These are phyloP conservation scores for Hycleus phaleratus DNA, from an alignment of 1,140 invertebrate genomes.

Conservation along the genomic window DNA sequence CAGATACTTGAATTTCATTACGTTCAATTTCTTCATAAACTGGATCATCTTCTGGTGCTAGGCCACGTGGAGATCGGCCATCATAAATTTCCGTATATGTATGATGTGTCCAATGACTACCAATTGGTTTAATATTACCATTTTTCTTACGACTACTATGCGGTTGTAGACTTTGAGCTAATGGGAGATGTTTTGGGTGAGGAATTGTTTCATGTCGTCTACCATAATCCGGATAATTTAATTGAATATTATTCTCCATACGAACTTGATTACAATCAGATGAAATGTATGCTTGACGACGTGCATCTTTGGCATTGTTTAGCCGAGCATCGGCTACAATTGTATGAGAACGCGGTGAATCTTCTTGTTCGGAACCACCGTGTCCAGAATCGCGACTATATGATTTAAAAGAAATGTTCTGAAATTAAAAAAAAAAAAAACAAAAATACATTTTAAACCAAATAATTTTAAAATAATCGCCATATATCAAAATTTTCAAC, in stretches of 20 bases:
- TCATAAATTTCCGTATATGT: slow-evolving; percentile 58
- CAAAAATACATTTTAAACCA: slow-evolving; percentile 16
- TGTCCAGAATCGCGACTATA: slow-evolving; percentile 57
- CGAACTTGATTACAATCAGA: slow-evolving; percentile 27
- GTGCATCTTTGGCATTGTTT: slow-evolving; percentile 37
- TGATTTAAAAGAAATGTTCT: slow-evolving; percentile 67
- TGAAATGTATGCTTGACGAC: slow-evolving; percentile 27
- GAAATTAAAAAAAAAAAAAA: slow-evolving; percentile 33
- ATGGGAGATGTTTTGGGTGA: slow-evolving; percentile 35
- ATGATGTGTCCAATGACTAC: slow-evolving; percentile 49
- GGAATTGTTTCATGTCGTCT: slow-evolving; percentile 25
- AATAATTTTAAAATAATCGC: background rate
- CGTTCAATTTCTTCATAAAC: slow-evolving; percentile 77
- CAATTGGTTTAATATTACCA: slow-evolving; percentile 35
- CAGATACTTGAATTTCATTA: slow-evolving; percentile 58
- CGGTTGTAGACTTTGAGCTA: slow-evolving; percentile 27
- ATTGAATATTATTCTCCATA: slow-evolving; percentile 24
- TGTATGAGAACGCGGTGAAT: slow-evolving; percentile 52
- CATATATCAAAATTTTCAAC: too few species aligned
- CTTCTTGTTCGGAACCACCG: slow-evolving; percentile 56
- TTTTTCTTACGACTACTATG: slow-evolving; percentile 33
- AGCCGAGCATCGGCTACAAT: slow-evolving; percentile 39
- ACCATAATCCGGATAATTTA: slow-evolving; percentile 24
- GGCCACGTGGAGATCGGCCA: slow-evolving; percentile 37
- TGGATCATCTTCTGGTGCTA: slow-evolving; percentile 58